These are phyloP conservation scores for Ophion slaviceki DNA, from an alignment of 2,888 invertebrate species.

Conservation along the genomic window DNA sequence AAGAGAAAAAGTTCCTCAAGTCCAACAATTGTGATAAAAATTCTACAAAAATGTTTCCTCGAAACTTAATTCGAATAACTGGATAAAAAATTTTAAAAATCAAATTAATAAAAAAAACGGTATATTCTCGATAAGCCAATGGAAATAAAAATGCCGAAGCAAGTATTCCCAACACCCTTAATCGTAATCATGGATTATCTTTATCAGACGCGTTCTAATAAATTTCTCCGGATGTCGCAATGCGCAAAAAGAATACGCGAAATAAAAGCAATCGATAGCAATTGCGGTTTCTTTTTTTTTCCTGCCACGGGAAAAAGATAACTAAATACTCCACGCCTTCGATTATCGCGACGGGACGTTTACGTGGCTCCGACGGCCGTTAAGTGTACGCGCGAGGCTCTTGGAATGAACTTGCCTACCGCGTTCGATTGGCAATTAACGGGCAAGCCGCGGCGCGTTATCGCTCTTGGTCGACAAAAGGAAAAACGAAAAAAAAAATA, in stretches of 20 bases:
- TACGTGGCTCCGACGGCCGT: constrained; percentile 18
- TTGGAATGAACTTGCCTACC: constrained; percentile 24
- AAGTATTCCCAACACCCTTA: neutral
- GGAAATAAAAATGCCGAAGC: neutral
- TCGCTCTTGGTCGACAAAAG: constrained; percentile 3
- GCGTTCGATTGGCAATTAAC: constrained; percentile 79
- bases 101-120: neutral
- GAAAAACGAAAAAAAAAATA: constrained; percentile 13
- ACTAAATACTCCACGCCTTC: constrained; percentile 35
- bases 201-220: neutral
- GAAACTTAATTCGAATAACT: too few relatives aligned
- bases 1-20: too few relatives aligned
- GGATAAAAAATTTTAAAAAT: neutral
- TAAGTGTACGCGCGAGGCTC: constrained; percentile 23
- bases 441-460: constrained; percentile 78
- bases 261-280: neutral
- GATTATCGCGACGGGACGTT: constrained; percentile 4
- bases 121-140: neutral
- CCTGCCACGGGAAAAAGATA: neutral
- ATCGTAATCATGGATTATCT: neutral
- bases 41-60: too few relatives aligned
- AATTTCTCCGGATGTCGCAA: neutral
- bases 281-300: neutral
- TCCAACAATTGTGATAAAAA: too few relatives aligned
- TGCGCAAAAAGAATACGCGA: neutral